Evolutionary conservation across 2,113 vertebrate genomes (phyloP), one percentile per base, ranked within the genome.

Genomic region (Rhegmatorhina hoffmannsi): DNA sequence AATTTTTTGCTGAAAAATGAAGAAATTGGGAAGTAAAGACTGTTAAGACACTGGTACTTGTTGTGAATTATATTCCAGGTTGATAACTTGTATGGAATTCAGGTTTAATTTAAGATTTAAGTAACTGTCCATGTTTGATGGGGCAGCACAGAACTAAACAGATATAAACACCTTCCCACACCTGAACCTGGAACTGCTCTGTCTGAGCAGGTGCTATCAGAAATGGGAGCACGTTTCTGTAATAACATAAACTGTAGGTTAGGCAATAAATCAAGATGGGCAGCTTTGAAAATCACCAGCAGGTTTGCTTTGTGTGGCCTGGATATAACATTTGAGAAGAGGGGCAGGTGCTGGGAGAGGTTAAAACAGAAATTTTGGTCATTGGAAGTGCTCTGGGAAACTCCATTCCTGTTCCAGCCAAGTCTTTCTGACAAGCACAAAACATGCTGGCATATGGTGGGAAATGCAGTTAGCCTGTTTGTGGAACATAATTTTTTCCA

Each of bases 401-500:
- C 80, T 91, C 84, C 49, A 17, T 62, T 91, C 6, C 9, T 70
- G 26, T 90, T 88, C 8, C 75, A 91, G 40, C 20, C 53, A 52
- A 46, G 40, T 75, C 47, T 59, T 68, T 80, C 59, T 88, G 79
- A 74, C 66, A 69, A 26, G 16, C 50, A 90, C 24, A 78, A 88
- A 76, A 59, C 31, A 13, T 70, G 29, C 34, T 53, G 76, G 50
- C 33, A 6, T 68, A 38, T 25, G 34, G 43, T 33, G 73, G 67
- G 66, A 89, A 90, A 69, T 63, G 34, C 52, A 74, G 49, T 63
- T 74, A 87, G 33, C 33, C 43, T 72, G 28, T 85, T 80, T 53
- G 66, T 7, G 0, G n/a, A 89, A 75, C 34, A 59, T 0, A 0
- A 5, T 3, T 92, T 60, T 92, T 70, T 29, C 59, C n/a, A 44